These are phyloP conservation scores for Eulemur macaco DNA, from an alignment of 2,113 vertebrate genomes.

Conservation along the genomic window DNA sequence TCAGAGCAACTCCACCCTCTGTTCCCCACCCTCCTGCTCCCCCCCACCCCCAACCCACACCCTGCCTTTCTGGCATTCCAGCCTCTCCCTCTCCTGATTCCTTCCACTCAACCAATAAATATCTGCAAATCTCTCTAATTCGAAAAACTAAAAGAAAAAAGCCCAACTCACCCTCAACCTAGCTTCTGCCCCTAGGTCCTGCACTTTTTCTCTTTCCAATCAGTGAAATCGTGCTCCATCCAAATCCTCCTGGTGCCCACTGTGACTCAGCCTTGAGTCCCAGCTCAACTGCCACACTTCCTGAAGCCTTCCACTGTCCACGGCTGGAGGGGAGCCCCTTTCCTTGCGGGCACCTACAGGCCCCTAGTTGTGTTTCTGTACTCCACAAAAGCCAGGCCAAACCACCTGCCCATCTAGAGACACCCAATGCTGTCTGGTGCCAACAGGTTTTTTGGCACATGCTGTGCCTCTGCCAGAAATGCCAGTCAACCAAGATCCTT, in stretches of 20 bases:
- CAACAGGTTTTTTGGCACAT: neutral
- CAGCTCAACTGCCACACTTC: neutral
- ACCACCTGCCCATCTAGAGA: neutral
- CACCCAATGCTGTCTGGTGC: neutral
- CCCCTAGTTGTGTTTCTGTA: neutral
- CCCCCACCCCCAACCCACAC: neutral
- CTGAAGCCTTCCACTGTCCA: neutral
- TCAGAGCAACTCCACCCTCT: neutral
- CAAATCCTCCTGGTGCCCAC: neutral
- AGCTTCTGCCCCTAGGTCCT: neutral
- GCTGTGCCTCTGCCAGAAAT: neutral
- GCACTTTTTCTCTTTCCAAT: neutral
- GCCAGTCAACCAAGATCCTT: neutral
- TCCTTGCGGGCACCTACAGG: neutral
- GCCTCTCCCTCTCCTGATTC: neutral
- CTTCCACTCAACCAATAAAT: slow-evolving; percentile 1
- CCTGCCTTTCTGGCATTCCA: neutral
- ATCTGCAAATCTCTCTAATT: neutral
- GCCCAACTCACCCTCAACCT: neutral
- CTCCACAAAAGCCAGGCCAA: neutral
- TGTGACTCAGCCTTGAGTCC: neutral
- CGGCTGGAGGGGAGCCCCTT: neutral
- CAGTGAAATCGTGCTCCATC: neutral
- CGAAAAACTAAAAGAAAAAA: neutral
- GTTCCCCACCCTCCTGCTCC: neutral